Conservation (phyloP, 2,888 invertebrate genomes). For the Cecidostiba fungosa region DNA sequence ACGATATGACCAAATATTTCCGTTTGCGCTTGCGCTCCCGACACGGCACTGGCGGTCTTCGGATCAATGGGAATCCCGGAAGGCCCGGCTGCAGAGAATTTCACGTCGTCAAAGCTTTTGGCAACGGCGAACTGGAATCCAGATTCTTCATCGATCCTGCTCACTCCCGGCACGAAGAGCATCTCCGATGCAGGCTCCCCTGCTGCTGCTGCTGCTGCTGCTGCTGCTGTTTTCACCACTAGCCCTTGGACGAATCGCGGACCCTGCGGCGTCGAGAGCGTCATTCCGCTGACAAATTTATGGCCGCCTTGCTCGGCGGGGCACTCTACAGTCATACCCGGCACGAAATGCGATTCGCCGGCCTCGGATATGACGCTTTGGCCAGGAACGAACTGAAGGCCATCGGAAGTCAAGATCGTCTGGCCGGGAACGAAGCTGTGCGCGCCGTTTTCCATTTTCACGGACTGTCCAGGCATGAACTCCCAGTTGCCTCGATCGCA, state of each 20-base stretch:
- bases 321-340: slow-evolving; percentile 82
- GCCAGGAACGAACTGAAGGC: slow-evolving; percentile 85
- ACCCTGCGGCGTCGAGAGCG: slow-evolving; percentile 84
- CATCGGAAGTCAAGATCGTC: slow-evolving; percentile 84
- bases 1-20: slow-evolving; percentile 86
- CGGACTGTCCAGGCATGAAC: slow-evolving; percentile 85
- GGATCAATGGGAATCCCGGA: slow-evolving; percentile 83
- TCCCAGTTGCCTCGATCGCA: slow-evolving; percentile 83
- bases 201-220: no score
- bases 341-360: slow-evolving; percentile 83
- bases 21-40: slow-evolving; percentile 74
- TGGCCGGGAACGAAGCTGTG: slow-evolving; percentile 85
- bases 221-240: slow-evolving; percentile 83
- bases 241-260: slow-evolving; percentile 86
- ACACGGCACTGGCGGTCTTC: slow-evolving; percentile 81
- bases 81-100: slow-evolving; percentile 82
- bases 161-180: slow-evolving; percentile 85
- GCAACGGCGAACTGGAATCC: slow-evolving; percentile 84
- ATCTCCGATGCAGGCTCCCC: slow-evolving; percentile 80
- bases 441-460: slow-evolving; percentile 82
- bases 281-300: slow-evolving; percentile 84
- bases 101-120: slow-evolving; percentile 82
- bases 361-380: slow-evolving; percentile 82
- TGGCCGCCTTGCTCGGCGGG: slow-evolving; percentile 78
- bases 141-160: slow-evolving; percentile 79